Evolutionary conservation across 1,140 invertebrate genomes (phyloP).

Genomic region (Rhopalosiphum padi): DNA sequence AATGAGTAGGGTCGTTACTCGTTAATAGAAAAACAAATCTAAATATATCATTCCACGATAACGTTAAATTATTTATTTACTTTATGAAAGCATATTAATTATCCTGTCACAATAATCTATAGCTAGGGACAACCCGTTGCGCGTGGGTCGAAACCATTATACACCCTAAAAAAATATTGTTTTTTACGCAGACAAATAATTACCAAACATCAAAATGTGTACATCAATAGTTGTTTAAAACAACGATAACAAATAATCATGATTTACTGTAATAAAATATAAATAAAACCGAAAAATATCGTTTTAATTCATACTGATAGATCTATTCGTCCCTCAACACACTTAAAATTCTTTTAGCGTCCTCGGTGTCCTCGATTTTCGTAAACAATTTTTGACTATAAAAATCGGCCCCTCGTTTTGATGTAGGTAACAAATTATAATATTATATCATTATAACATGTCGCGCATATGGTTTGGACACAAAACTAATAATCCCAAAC

Average conservation of each 20-base stretch:
- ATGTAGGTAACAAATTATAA: background rate
- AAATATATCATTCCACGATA: slow-evolving; percentile 1
- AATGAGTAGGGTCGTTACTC: background rate
- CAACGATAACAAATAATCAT: background rate
- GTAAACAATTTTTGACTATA: background rate
- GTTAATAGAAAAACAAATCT: slow-evolving; percentile 13
- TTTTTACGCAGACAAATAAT: slow-evolving; percentile 1
- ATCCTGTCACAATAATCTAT: slow-evolving; percentile 16
- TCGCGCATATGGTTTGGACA: background rate
- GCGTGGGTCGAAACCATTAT: background rate
- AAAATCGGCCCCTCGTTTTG: background rate
- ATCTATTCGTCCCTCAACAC: background rate
- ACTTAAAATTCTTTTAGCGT: background rate
- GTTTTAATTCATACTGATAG: background rate
- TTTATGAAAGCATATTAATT: slow-evolving; percentile 5
- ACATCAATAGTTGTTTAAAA: background rate
- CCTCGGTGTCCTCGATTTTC: background rate
- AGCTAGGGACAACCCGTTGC: background rate
- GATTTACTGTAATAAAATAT: background rate
- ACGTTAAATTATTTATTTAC: slow-evolving; percentile 7
- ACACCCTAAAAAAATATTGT: slow-evolving; percentile 6
- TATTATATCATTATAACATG: background rate
- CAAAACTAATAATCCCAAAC: background rate
- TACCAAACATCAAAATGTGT: background rate
- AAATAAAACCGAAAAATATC: background rate